Evolutionary conservation across 2,797 vertebrate species (phyloP), one percentile per base, ranked within the genome.

Genomic region (Helostoma temminkii): DNA sequence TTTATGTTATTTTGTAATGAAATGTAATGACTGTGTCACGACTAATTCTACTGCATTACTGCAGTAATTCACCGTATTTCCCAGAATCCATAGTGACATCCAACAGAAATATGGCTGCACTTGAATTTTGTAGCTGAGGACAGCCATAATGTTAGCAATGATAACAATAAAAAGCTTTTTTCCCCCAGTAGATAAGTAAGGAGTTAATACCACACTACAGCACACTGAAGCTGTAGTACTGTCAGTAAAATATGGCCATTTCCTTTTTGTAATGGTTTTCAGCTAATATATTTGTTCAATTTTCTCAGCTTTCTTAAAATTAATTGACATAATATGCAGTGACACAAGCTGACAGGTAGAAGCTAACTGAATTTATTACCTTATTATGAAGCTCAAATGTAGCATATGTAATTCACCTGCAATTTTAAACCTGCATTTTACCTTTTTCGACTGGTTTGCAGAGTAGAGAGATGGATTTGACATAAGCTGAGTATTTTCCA

Each of bases 401-500:
- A 25, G 19, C 22, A 58, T 41, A 39, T 46, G 0, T 37, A 22
- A 59, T 70, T 63, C 22, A 30, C 36, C 37, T 63, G 2, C 1
- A 39, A n/a, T 67, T 69, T 12, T 5, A 60, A 41, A 53, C 12
- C 16, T 4, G 11, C 30, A 24, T 34, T 30, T 26, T 22, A 21
- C 14, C 22, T 21, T 21, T 46, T 18, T 19, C 2, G 4, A 14
- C 41, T 61, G 15, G 19, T 68, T 43, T 46, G 46, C 22, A 54
- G 52, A 58, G 32, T 15, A 45, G 6, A 42, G 72, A 59, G 60
- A 71, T 82, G 61, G 69, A 78, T 79, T 48, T 56, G 62, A 76
- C 78, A 69, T 28, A 1, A 24, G 42, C 26, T 15, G 56, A 62
- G 79, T 84, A 60, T 67, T 76, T 78, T 57, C 63, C 69, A 80